Base-by-base conservation (phyloP, 2,888 invertebrate species). In the Yponomeuta evonymella region DNA sequence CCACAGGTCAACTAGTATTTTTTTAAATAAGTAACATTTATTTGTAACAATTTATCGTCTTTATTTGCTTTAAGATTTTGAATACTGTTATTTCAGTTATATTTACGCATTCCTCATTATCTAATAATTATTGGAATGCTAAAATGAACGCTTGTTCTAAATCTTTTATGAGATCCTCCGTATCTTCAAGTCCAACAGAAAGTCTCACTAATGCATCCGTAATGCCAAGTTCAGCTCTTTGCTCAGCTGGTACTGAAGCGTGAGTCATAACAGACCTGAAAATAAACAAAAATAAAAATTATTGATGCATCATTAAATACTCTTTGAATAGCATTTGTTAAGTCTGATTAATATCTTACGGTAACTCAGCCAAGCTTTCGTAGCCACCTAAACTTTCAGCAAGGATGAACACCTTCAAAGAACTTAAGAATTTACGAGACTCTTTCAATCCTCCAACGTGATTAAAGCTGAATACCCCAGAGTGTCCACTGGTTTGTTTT, bases 351-450 rank as follows among this genome's bases (percentile, higher is more conserved):
- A 71, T 9, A 67, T 94, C 96, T 94, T 92, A 97, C 96, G 99
- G 99, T 75, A 98, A 93, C 92, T 98, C 98, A 3, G 98, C 97
- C 75, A 99, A 94, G 82, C 98, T 98, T 84, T 99, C 98, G 80
- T 96, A 98, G 71, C 98, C 98, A 69, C 99, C 99, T 73, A 99
- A 94, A 81, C 98, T 98, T 84, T 98, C 99, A 5, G 99, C 99
- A 70, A 98, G 87, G 0, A 94, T 95, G 85, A 98, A 98, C 36
- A 98, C 78, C 89, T 97, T 96, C 48, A 98, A 88, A 8, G 94
- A 85, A 76, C 94, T 94, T 33, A 98, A 89, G 81, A 99, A 96
- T 71, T 93, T 95, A 72, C 93, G 93, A 0, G 97, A 95, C 76
- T 97, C 94, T 71, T 94, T 90, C 63, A 96, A 79, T 4, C 93